A percentile compares a stretch with the other conserved stretches of the same genome.
Conservation (phyloP, 2,888 invertebrate species). For the Hirtodrosophila alboralis region DNA sequence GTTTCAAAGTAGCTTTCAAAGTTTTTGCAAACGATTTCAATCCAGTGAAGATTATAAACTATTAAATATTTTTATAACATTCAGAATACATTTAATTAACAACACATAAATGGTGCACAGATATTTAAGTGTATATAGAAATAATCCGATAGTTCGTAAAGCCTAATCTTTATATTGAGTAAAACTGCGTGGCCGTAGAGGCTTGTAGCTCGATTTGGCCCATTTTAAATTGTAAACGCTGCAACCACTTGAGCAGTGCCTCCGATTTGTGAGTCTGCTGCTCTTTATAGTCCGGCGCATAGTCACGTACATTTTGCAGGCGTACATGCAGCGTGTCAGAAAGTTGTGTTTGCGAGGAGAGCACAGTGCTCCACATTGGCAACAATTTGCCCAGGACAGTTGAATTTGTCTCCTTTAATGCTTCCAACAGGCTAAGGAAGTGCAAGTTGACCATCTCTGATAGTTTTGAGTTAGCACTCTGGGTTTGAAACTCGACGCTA, state of each 20-base stretch:
- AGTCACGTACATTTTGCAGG: conserved; percentile 94
- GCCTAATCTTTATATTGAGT: conserved; percentile 86
- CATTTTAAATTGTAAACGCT: conserved; percentile 98
- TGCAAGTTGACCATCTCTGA: conserved; percentile 99
- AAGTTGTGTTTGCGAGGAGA: conserved; percentile 96
- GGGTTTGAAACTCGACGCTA: conserved; percentile 57
- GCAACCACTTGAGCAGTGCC: conserved; percentile 91
- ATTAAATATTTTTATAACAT: conserved; percentile 25
- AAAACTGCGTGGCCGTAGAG: conserved; percentile 95
- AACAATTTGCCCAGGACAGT: conserved; percentile 95
- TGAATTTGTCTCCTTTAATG: conserved; percentile 96
- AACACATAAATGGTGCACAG: background rate
- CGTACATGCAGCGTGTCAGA: conserved; percentile 94
- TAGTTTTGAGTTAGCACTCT: conserved; percentile 86
- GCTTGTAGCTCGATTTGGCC: conserved; percentile 98
- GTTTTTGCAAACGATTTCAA: background rate
- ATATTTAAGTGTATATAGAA: background rate
- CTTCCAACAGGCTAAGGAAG: conserved; percentile 97
- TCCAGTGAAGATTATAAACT: conserved; percentile 35
- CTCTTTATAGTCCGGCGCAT: conserved; percentile 85
- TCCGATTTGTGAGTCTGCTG: conserved; percentile 84
- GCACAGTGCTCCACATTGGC: conserved; percentile 97
- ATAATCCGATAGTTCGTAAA: background rate
- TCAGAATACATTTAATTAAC: background rate
- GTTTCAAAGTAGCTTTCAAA: background rate